These are phyloP conservation scores for Lomographa bimaculata DNA, from an alignment of 2,888 invertebrate genomes.

Conservation along the genomic window DNA sequence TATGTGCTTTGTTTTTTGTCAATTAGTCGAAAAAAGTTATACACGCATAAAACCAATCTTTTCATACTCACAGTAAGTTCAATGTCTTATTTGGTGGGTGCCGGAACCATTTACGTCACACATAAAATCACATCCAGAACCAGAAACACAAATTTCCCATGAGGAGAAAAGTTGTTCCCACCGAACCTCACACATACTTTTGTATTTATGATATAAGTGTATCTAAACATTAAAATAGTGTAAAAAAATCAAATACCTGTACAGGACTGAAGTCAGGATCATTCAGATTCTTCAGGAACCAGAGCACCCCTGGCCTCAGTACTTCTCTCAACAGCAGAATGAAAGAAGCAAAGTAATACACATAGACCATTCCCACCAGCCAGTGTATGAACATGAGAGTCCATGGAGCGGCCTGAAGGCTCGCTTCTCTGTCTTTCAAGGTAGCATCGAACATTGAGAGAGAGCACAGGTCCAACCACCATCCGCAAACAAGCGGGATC, in stretches of 20 bases:
- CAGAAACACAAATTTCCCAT: too few relatives aligned
- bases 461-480: constrained; percentile 99
- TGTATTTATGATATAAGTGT: too few relatives aligned
- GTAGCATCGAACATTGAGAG: constrained; percentile 95
- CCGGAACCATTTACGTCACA: too few relatives aligned
- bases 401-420: constrained; percentile 95
- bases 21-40: too few relatives aligned
- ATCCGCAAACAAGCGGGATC: constrained; percentile 97
- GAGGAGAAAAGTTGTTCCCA: too few relatives aligned
- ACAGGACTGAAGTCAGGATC: constrained; percentile 99
- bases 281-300: constrained; percentile 99
- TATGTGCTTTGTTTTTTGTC: too few relatives aligned
- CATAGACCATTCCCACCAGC: constrained; percentile 99
- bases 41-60: too few relatives aligned
- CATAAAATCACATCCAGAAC: too few relatives aligned
- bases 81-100: too few relatives aligned
- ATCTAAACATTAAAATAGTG: too few relatives aligned
- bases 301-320: constrained; percentile 97
- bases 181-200: too few relatives aligned
- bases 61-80: too few relatives aligned
- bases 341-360: constrained; percentile 99
- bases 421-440: constrained; percentile 92
- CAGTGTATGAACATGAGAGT: constrained; percentile 99
- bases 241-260: constrained; percentile 90
- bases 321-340: constrained; percentile 96